Evolutionary conservation across 2,113 vertebrate species (phyloP).

Genomic region (Grammomys surdaster): DNA sequence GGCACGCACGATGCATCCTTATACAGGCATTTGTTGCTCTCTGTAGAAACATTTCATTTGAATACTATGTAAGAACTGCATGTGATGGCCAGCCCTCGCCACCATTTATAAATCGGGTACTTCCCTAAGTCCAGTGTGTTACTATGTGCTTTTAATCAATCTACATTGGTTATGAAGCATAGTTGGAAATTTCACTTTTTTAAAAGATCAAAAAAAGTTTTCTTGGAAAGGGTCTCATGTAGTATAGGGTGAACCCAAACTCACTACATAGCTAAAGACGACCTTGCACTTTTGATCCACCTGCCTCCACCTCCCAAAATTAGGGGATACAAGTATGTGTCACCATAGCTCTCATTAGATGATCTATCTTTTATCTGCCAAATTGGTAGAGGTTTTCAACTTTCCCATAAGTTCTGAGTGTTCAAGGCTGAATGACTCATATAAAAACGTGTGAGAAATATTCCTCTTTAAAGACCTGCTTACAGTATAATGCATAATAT

Average conservation of each 20-base stretch:
- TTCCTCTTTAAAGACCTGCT: slow-evolving; percentile 40
- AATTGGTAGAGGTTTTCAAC: slow-evolving; percentile 40
- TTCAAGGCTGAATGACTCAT: slow-evolving; percentile 13
- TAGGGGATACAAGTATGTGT: neutral
- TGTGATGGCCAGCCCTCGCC: neutral
- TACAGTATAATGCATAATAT: neutral
- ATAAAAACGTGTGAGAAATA: neutral
- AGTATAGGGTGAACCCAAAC: neutral
- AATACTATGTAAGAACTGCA: neutral
- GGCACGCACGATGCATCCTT: neutral
- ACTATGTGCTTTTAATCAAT: slow-evolving; percentile 5
- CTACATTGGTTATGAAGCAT: neutral
- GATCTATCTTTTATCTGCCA: neutral
- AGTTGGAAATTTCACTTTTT: neutral
- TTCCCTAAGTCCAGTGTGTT: neutral
- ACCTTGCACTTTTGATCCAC: neutral
- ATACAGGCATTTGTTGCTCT: neutral
- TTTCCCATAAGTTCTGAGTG: neutral
- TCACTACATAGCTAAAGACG: neutral
- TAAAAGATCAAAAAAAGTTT: neutral
- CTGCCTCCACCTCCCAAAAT: neutral
- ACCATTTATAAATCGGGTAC: slow-evolving; percentile 6
- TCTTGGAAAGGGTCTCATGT: neutral
- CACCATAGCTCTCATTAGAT: neutral
- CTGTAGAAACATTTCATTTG: neutral